phyloP scores from a whole-genome alignment of 2,113 vertebrate genomes.

The Engystomops pustulosus region DNA sequence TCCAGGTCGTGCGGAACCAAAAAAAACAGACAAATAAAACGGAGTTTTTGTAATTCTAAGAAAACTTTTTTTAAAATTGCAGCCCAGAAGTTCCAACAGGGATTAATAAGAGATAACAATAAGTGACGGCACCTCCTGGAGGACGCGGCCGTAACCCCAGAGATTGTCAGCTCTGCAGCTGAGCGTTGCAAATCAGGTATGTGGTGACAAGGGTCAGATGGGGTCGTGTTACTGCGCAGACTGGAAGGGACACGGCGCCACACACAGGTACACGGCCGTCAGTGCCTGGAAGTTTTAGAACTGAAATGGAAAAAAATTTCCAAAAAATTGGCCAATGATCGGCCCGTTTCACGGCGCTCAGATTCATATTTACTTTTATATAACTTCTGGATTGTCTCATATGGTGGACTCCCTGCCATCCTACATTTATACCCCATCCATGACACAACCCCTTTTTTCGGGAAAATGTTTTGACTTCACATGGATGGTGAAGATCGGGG shows the following conservation, averaged over 20 bases:
- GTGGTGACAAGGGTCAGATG: constrained; percentile 18
- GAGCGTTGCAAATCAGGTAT: constrained; percentile 26
- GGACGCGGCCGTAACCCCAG: background rate
- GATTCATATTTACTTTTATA: too few relatives aligned
- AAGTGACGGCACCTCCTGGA: background rate
- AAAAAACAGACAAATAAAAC: background rate
- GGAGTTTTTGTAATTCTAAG: background rate
- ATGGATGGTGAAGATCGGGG: too few relatives aligned
- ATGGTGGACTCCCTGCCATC: too few relatives aligned
- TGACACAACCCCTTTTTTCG: too few relatives aligned
- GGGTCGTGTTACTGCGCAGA: constrained; percentile 4
- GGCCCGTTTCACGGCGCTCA: too few relatives aligned
- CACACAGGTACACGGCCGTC: too few relatives aligned
- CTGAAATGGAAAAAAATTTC: background rate
- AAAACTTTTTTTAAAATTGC: constrained; percentile 9
- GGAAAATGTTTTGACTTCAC: too few relatives aligned
- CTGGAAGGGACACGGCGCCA: background rate
- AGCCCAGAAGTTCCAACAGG: constrained; percentile 17
- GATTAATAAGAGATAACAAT: background rate
- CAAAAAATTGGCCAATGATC: too few relatives aligned
- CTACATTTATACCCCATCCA: too few relatives aligned
- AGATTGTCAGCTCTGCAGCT: background rate
- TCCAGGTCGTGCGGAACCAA: constrained; percentile 23
- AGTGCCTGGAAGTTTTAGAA: too few relatives aligned
- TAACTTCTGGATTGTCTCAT: too few relatives aligned